Evolutionary conservation across 2,113 vertebrate species (phyloP), one percentile per base, ranked within the genome.

Genomic region (Tor tambroides): DNA sequence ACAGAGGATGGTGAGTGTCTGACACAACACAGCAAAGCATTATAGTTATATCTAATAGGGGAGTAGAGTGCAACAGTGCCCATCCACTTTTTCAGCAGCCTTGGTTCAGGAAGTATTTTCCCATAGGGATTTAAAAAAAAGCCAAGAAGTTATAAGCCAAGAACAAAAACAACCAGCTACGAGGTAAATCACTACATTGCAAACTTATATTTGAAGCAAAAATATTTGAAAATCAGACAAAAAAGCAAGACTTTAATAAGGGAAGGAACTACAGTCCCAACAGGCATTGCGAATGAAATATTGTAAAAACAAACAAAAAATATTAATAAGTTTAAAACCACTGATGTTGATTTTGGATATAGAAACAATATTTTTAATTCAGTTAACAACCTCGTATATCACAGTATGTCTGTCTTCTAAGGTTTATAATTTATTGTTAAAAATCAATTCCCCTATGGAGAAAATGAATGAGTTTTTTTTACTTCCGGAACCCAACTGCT

Each of bases 1-100:
- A 97, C 96, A 3, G 97, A 98, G 94, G 97, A 98, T 78, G 97
- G 97, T 98, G 93, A 98, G 97, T 94, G 76, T 67, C 76, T n/a
- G 9, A 21, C 67, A 84, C 8, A 76, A 85, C 78, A 7, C 28
- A 35, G 32, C 61, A 1, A 51, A 63, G 35, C n/a, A 41, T 69
- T 63, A 56, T 30, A 43, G 65, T 54, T 78, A 54, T 32, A 72
- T 72, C 30, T 72, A 30, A 56, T 26, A 41, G 35, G 4, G 35
- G 35, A 72, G 35, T 41, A 49, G 41, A 76, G 41, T 49, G 46
- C 46, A 54, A 78, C 49, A 51, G 26, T 51, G 49, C 28, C 69
- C 28, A 6, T 19, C 26, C 28, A 30, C 49, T 11, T 32, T 78
- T 51, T 78, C 49, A 51, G 76, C 14, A 7, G 46, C 76, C n/a